Base-by-base conservation (phyloP, 2,888 invertebrate species). In the Meiosimyza platycephala region DNA sequence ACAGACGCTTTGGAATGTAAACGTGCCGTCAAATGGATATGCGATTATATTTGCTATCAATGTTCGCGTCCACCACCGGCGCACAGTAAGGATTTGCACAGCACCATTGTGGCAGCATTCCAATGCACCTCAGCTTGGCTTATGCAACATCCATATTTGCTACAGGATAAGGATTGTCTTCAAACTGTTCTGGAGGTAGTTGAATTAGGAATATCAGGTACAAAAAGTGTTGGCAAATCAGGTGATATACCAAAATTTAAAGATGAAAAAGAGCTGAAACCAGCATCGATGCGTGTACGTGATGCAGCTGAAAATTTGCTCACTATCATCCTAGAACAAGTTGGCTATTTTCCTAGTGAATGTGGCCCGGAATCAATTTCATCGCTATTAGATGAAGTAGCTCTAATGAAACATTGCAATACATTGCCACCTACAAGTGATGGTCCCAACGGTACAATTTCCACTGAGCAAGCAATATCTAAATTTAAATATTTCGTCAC, bases 231-330 rank as follows among this genome's bases (percentile, higher is more conserved):
- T 63, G 93, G 93, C 76, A 96, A 97, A 87, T 94, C 94, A 0
- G 95, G 95, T 9, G 97, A 97, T 82, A 92, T 93, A 13, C 92
- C 96, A 0, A 95, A 95, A 86, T 94, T 95, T 91, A 98, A 98
- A 85, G 96, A 97, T 79, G 96, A 97, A 79, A 99, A 99, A 84
- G 96, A 97, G 87, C 86, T 97, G 74, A 98, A 98, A 84, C 98
- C 99, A 0, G 98, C 97, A 0, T 99, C 99, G 0, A 95, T 98
- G 94, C 90, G 99, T 78, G 99, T 99, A 0, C 91, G 97, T 74
- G 99, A 99, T 88, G 98, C 99, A 0, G 99, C 99, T 0, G 99
- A 99, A 87, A 95, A 95, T 76, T 89, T 99, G 54, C 90, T 99
- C 7, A 95, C 96, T 78, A 92, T 94, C 74, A 95, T 98, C 78